Evolutionary conservation across 2,113 vertebrate species (phyloP).

Genomic region (Alaudala cheleensis): DNA sequence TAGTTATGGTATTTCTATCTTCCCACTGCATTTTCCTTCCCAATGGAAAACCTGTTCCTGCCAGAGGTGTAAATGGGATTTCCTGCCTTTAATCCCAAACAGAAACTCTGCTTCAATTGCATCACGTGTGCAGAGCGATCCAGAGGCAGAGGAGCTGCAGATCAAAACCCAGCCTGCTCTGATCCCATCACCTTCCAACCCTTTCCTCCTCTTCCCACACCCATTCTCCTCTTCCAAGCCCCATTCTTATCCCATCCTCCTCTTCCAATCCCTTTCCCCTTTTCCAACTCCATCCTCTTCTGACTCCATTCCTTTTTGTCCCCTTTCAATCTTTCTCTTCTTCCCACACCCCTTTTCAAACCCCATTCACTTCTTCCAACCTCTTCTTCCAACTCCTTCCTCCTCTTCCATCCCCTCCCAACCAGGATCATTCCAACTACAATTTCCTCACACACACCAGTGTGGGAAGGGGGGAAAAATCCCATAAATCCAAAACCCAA

Average conservation of each 20-base stretch:
- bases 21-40: background rate
- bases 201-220: background rate
- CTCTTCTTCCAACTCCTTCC: background rate
- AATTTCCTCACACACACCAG: background rate
- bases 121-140: background rate
- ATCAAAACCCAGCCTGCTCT: background rate
- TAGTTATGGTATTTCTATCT: background rate
- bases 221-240: background rate
- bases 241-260: background rate
- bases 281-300: background rate
- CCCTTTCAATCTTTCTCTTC: background rate
- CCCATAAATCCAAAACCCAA: too few relatives aligned
- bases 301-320: background rate
- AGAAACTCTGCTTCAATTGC: background rate
- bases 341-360: background rate
- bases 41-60: slow-evolving; percentile 13
- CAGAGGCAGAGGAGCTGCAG: background rate
- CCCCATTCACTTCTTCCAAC: background rate
- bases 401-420: background rate
- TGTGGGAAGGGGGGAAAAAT: accelerated
- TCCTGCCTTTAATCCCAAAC: slow-evolving; percentile 51
- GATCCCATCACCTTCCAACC: background rate
- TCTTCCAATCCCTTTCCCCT: background rate
- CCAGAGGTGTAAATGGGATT: slow-evolving; percentile 50
- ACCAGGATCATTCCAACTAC: accelerated